Base-by-base conservation (phyloP, 2,888 invertebrate species). In the Microplitis manilae region DNA sequence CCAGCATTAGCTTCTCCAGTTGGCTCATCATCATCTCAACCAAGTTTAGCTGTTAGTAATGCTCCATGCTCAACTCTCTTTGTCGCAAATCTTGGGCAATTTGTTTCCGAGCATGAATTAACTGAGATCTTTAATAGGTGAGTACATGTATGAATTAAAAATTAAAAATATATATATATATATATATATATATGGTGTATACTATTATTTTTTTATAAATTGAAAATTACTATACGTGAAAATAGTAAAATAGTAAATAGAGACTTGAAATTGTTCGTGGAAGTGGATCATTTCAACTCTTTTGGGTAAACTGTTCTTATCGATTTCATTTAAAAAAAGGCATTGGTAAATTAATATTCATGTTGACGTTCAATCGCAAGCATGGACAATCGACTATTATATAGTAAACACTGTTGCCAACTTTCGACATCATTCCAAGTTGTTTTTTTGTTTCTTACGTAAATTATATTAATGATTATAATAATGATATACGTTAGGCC, bases 51-150 rank as follows among this genome's bases (percentile, higher is more conserved):
- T 90, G 94, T 93, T 86, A 92, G 91, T 90, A 95, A 96, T 90
- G 95, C 96, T 85, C 98, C 98, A 85, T 98, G 98, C 93, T 97
- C 97, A 87, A 99, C 99, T 84, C 94, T 99, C 84, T 99, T 99
- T 92, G 98, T 99, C 90, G 98, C 98, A 89, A 99, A 99, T 92
- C 94, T 99, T 89, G 98, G 98, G 85, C 97, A 97, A 91, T 97
- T 97, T 91, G 98, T 98, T 88, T 97, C 97, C 84, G 99, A 99
- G 92, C 98, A 98, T 90, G 98, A 99, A 91, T 94, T 99, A 85
- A 98, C 98, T 93, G 98, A 98, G 92, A 96, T 99, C 90, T 98
- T 98, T 92, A 96, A 96, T 94, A 98, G 97, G 98, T 98, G 91
- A 92, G 92, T 82, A n/a, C 67, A 77, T 62, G 64, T 61, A 70